Base-by-base conservation (phyloP, 2,888 invertebrate species). In the Drosophila pseudotakahashii region DNA sequence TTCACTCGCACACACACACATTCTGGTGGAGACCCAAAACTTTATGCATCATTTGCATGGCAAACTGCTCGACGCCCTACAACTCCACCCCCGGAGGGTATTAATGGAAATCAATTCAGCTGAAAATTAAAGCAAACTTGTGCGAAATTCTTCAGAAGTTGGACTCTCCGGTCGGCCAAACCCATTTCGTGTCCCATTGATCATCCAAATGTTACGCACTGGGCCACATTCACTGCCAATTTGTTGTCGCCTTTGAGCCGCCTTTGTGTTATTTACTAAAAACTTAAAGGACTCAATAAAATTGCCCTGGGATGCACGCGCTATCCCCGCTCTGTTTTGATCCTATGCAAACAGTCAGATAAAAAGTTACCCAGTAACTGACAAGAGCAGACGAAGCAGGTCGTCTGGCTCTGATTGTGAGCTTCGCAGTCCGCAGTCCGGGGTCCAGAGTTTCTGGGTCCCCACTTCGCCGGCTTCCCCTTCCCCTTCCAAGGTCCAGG, bases 201-300 rank as follows among this genome's bases (percentile, higher is more conserved):
- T 80, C 78, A 78, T 70, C 45, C 59, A 62, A 79, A 73, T 77
- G 75, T 63, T 73, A 73, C 79, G 79, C 78, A 78, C 67, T 76
- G 57, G 39, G 47, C 74, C 72, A 55, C 81, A 79, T 78, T 81
- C 69, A 72, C 82, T 84, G 84, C 75, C 84, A 83, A 81, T 81
- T 83, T 82, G 76, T 47, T 62, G 68, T 52, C 71, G 75, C 67
- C 61, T 61, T 62, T 69, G 61, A 62, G 62, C 66, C 45, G 66
- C 63, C 75, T 73, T 77, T 81, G 73, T 84, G 81, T 82, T 84
- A 84, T 84, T 84, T 85, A 83, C 83, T 76, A 77, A 83, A 81
- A 84, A 81, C 85, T 83, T 85, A 85, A 85, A 85, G 86, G 79
- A 71, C 81, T 81, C 86, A 79, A 86, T 80, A 80, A 83, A 86